Conservation (phyloP, 2,797 vertebrate species). For the Macropus fuliginosus region DNA sequence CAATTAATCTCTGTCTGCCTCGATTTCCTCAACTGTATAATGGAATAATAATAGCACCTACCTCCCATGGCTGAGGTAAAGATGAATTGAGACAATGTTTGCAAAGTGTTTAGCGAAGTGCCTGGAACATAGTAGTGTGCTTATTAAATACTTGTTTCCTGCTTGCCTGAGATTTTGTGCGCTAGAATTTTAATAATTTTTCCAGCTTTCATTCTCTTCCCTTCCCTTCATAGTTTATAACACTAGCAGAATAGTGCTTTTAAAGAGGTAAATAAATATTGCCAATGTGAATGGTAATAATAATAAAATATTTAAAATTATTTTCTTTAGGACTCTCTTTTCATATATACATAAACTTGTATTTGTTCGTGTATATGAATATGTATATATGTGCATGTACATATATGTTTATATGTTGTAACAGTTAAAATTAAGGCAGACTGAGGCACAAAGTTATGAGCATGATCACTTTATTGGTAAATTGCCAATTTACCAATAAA, state of each 20-base stretch:
- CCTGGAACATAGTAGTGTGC: not conserved
- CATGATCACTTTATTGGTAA: not conserved
- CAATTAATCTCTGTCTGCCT: not conserved
- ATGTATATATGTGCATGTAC: too few species aligned
- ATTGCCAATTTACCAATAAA: not conserved
- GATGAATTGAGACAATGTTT: not conserved
- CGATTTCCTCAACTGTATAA: not conserved
- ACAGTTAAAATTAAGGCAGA: not conserved
- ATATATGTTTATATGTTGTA: not conserved
- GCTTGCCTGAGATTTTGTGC: not conserved
- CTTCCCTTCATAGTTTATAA: not conserved
- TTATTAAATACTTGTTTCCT: not conserved
- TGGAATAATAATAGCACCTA: not conserved
- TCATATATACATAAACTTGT: not conserved
- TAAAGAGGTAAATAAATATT: not conserved
- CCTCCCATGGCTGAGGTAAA: not conserved
- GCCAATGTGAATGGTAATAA: not conserved
- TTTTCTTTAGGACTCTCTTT: not conserved
- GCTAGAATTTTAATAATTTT: not conserved
- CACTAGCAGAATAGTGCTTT: not conserved
- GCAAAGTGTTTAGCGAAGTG: not conserved
- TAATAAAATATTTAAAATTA: not conserved
- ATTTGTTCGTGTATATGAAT: not conserved
- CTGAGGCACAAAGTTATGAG: not conserved
- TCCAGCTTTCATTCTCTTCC: not conserved